Conservation (phyloP, 2,888 invertebrate species). For the Pinctada fucata region DNA sequence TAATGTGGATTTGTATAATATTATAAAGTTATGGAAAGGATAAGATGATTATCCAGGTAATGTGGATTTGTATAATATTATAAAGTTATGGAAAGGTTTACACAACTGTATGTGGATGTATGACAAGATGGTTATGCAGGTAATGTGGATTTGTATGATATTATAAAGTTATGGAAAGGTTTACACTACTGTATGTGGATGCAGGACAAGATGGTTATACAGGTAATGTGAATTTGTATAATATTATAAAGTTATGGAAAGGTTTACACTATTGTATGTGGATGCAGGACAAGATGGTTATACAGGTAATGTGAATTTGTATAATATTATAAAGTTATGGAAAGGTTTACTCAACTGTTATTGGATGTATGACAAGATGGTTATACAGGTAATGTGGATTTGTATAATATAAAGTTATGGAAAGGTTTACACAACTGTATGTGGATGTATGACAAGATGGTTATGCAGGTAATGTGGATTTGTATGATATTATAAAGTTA, state of each 20-base stretch:
- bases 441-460: slow-evolving; percentile 98
- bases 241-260: slow-evolving; percentile 82
- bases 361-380: slow-evolving; percentile 98
- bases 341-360: slow-evolving; percentile 96
- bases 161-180: slow-evolving; percentile 89
- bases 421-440: slow-evolving; percentile 96
- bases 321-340: slow-evolving; percentile 83
- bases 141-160: slow-evolving; percentile 64
- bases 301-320: slow-evolving; percentile 82
- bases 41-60: slow-evolving; percentile 91
- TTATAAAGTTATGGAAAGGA: slow-evolving; percentile 83
- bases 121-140: slow-evolving; percentile 94
- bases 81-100: slow-evolving; percentile 96
- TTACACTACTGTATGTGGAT: slow-evolving; percentile 98
- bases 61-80: slow-evolving; percentile 70
- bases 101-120: slow-evolving; percentile 99
- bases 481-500: slow-evolving; percentile 85
- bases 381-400: slow-evolving; percentile 84
- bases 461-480: slow-evolving; percentile 80
- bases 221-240: slow-evolving; percentile 79
- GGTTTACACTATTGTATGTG: slow-evolving; percentile 97
- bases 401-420: slow-evolving; percentile 81
- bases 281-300: slow-evolving; percentile 97
- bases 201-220: slow-evolving; percentile 95
- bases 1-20: slow-evolving; percentile 62